Base-by-base conservation (phyloP, 2,113 vertebrate species). In the Phocoena phocoena region DNA sequence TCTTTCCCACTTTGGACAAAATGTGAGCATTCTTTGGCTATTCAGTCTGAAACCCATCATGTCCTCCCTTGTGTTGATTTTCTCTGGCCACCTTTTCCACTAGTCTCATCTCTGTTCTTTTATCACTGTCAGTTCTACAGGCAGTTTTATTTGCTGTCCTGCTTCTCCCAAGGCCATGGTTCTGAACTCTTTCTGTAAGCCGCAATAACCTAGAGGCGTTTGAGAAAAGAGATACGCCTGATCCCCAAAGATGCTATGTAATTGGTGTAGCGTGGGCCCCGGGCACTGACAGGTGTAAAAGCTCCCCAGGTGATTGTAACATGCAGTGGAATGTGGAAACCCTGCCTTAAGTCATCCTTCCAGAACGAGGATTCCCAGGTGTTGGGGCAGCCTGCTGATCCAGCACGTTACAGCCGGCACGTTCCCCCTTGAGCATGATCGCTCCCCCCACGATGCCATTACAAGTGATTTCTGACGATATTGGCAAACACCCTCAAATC, bases 151-250 rank as follows among this genome's bases (percentile, higher is more conserved):
- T 20, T 44, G 12, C 60, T 38, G 1, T 25, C 50, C 38, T 36
- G 4, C 44, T 63, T 63, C 76, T 79, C 53, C 44, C 63, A 44
- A 7, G 26, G 36, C n/a, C 47, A 28, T 6, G 15, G 36, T 68
- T 31, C 50, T 86, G 70, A 23, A 2, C 67, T 84, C 38, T 62
- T 91, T 74, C 70, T 79, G 25, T 33, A 88, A 85, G 67, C 28
- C 41, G 33, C 73, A 65, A 50, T 96, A 68, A 81, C n/a, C 70
- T 84, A 44, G 82, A 86, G 74, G 93, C 63, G 11, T 53, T 62
- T 63, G 82, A 79, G 87, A 18, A 93, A 82, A 58, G 36, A 92
- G 21, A 28, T 20, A 26, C 1, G 28, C 80, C 60, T n/a, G 41
- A 73, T 23, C 11, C 53, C n/a, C 73, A 44, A 36, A 68, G 74